Base-by-base conservation (phyloP, 1,140 invertebrate genomes). In the Trichoplusia ni region DNA sequence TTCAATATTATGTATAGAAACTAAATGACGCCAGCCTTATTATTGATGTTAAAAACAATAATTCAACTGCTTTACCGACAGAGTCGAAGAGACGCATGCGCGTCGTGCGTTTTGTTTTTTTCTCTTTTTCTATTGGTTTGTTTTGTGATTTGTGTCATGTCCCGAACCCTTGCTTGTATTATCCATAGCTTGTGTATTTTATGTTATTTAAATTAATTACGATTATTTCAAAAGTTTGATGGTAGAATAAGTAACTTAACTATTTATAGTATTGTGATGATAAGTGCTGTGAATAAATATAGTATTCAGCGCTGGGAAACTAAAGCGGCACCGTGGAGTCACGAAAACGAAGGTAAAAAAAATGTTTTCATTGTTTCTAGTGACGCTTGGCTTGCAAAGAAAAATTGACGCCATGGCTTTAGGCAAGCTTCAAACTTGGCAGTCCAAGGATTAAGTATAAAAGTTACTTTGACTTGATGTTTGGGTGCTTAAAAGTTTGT, bases 311-410 rank as follows among this genome's bases (percentile, higher is more conserved):
- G 82, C 78, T 84, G 88, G 88, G 79, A 88, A 88, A 77, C 79
- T 88, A 90, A 90, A 85, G 82, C 88, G 84, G 88, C 88, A 90
- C 87, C 88, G 88, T 90, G 88, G 88, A 90, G 88, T 90, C 88
- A 86, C 88, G 86, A 86, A 90, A 90, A 90, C 79, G 88, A 90
- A 90, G 88, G 88, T 90, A 90, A 88, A 86, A n/a, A n/a, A 86
- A 88, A 83, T 80, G 69, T 85, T 87, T 85, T 89, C 80, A 89
- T 88, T 88, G 84, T 88, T 84, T 83, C 73, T 84, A 84, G 69
- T 65, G 83, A 84, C 80, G 82, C 82, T 82, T 74, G 60, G 67
- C 64, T 51, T 71, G 61, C n/a, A 59, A 71, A 73, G 73, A 84
- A 84, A 75, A 81, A 81, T 75, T 76, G n/a, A 84, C 84, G 25